Conservation (phyloP, 30 jellyfish, hydroid and myxozoan species). For the Turritopsis rubra region DNA sequence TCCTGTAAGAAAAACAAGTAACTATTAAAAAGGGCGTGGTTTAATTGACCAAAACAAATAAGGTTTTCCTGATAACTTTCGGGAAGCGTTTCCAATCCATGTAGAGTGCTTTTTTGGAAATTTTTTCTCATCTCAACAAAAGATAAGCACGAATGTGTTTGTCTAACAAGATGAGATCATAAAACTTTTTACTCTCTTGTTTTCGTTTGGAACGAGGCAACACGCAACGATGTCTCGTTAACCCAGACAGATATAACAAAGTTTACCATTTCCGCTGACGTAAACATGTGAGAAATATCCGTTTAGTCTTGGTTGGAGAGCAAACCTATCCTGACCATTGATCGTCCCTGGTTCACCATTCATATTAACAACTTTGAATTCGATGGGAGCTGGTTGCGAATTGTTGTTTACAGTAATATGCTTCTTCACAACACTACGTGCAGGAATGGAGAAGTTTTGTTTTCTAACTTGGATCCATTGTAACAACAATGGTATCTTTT, state of each 20-base stretch:
- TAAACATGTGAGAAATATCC: neutral
- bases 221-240: neutral
- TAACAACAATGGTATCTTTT: neutral
- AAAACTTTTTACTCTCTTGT: no score
- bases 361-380: neutral
- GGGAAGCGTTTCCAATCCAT: no score
- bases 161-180: no score
- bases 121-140: no score
- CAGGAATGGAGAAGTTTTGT: neutral
- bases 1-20: neutral
- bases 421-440: neutral
- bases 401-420: neutral
- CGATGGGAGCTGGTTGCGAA: conserved; percentile 13
- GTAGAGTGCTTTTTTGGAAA: no score
- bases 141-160: no score
- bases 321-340: conserved; percentile 14
- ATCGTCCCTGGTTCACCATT: neutral
- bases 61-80: no score
- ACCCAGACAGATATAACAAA: neutral
- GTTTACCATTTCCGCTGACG: conserved; percentile 2
- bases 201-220: no score
- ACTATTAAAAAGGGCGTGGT: neutral
- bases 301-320: neutral
- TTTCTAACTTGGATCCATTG: neutral
- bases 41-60: neutral